A percentile compares a stretch with the other conserved stretches of the same genome.
Evolutionary conservation across 2,113 vertebrate genomes (phyloP).

Genomic region (Struthidea cinerea): DNA sequence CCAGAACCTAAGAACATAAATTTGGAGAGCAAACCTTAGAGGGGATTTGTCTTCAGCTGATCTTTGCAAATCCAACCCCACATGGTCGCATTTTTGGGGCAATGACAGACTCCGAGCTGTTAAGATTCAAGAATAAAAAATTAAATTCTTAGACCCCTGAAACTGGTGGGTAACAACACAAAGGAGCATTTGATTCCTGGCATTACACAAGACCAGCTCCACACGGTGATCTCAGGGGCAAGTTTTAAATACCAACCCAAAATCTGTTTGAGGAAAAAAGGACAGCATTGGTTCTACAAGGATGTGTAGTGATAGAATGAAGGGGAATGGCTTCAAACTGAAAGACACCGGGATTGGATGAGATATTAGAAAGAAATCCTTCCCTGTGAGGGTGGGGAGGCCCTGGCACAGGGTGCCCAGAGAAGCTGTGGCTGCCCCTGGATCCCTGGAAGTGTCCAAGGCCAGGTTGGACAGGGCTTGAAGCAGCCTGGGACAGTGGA

Average conservation of each 20-base stretch:
- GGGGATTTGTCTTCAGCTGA: background rate
- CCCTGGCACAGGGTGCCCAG: background rate
- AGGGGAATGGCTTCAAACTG: background rate
- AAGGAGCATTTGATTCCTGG: background rate
- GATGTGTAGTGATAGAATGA: background rate
- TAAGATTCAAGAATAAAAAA: background rate
- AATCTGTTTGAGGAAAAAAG: background rate
- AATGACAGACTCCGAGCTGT: rapidly evolving
- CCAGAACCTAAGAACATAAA: background rate
- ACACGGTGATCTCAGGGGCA: background rate
- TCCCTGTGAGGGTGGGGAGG: rapidly evolving
- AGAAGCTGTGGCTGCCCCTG: background rate
- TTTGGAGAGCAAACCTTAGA: background rate
- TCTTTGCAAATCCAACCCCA: background rate
- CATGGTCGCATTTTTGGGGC: background rate
- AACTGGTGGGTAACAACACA: background rate
- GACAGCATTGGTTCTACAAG: background rate
- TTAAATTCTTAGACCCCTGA: background rate
- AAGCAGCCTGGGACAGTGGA: rapidly evolving
- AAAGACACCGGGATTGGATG: background rate
- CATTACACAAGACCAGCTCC: background rate
- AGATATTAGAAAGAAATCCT: background rate
- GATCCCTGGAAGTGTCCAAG: background rate
- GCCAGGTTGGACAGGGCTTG: rapidly evolving
- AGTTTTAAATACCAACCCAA: background rate